A percentile compares a stretch with the other conserved stretches of the same genome.
These are phyloP conservation scores for Pycnomerus fuliginosus DNA, from an alignment of 2,888 invertebrate species.

Conservation along the genomic window DNA sequence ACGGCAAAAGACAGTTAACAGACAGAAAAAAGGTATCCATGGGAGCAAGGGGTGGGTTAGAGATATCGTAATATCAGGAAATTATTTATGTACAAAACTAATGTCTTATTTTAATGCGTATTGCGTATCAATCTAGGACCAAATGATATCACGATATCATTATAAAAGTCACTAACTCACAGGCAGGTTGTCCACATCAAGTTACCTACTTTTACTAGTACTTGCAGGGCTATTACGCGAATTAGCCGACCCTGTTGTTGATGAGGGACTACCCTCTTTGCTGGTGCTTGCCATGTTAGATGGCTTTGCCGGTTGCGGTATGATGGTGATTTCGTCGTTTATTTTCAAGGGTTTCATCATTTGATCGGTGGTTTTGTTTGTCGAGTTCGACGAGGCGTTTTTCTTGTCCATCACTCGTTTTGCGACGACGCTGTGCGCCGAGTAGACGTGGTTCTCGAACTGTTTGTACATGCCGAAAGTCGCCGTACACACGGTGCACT, in stretches of 20 bases:
- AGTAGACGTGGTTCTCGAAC: constrained; percentile 92
- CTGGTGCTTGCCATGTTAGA: constrained; percentile 31
- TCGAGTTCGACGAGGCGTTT: constrained; percentile 46
- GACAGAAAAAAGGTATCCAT: neutral
- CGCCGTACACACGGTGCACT: constrained; percentile 92
- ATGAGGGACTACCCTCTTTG: constrained; percentile 38
- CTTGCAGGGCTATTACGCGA: constrained; percentile 37
- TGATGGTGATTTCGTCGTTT: constrained; percentile 87
- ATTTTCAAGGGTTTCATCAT: constrained; percentile 79
- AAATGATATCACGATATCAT: constrained; percentile 21
- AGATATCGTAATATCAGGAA: constrained; percentile 12
- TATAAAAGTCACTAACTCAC: constrained; percentile 2
- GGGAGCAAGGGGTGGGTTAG: no score
- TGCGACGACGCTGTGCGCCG: constrained; percentile 87
- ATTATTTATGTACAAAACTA: constrained; percentile 4
- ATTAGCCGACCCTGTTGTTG: constrained; percentile 29
- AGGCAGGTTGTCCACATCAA: constrained; percentile 1
- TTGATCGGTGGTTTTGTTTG: constrained; percentile 56
- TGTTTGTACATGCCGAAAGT: constrained; percentile 95
- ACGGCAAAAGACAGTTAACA: neutral
- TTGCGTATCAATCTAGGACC: constrained; percentile 1
- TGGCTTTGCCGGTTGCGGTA: constrained; percentile 73
- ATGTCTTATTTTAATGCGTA: no score
- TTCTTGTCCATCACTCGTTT: constrained; percentile 83
- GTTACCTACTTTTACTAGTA: constrained; percentile 51